Conservation (phyloP, 2,113 vertebrate genomes). For the Arvicanthis niloticus region DNA sequence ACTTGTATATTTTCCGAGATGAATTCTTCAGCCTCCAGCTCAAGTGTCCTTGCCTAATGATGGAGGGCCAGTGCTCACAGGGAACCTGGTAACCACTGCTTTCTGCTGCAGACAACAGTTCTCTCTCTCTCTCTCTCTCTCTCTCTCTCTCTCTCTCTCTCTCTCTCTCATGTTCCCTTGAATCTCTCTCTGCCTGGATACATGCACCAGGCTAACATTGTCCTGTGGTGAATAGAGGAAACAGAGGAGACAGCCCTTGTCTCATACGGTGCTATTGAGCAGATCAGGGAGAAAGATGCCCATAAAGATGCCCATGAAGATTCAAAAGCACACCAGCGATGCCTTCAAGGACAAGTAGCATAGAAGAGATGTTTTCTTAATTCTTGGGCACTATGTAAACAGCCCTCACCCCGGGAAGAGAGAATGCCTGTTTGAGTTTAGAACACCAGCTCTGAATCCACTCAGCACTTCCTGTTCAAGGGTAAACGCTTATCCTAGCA, state of each 20-base stretch:
- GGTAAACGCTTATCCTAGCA: neutral
- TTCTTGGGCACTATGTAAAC: neutral
- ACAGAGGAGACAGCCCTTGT: neutral
- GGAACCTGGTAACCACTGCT: neutral
- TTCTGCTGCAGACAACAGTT: neutral
- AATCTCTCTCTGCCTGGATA: neutral
- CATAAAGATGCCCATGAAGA: constrained; percentile 16
- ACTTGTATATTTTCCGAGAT: neutral
- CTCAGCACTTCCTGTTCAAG: constrained; percentile 34
- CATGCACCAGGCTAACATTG: neutral
- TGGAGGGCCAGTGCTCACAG: neutral
- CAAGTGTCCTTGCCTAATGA: constrained; percentile 3
- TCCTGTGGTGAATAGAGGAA: constrained; percentile 18
- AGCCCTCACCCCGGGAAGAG: constrained; percentile 24
- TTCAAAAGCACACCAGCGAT: neutral
- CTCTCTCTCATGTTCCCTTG: neutral
- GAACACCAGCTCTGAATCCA: neutral
- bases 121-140: neutral
- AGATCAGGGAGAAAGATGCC: neutral
- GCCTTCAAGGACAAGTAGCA: constrained; percentile 55
- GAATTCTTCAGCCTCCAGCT: neutral
- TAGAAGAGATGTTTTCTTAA: constrained; percentile 28
- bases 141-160: neutral
- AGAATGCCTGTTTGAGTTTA: neutral
- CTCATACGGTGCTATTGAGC: neutral